These are phyloP conservation scores for Diadromus collaris DNA, from an alignment of 2,888 invertebrate genomes.

Conservation along the genomic window DNA sequence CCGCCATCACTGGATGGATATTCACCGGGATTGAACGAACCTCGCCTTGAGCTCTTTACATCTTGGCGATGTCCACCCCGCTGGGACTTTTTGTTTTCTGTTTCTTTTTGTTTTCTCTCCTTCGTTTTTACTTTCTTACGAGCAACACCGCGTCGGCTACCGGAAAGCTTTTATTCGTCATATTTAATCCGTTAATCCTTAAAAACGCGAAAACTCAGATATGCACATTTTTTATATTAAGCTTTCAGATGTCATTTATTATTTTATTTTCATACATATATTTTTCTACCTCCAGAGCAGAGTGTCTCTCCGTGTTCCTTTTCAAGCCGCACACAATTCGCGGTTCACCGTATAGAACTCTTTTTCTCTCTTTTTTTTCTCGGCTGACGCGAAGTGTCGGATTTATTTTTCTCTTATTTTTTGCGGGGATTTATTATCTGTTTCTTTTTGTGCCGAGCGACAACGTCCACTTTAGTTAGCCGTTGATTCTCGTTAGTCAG, in stretches of 20 bases:
- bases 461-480: no score
- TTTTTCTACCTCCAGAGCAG: no score
- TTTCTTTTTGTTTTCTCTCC: constrained; percentile 16
- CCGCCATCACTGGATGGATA: constrained; percentile 52
- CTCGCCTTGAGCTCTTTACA: constrained; percentile 54
- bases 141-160: neutral
- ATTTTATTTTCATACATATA: constrained; percentile 24
- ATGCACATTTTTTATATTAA: constrained; percentile 14
- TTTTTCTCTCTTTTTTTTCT: constrained; percentile 24
- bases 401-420: neutral
- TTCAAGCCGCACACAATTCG: constrained; percentile 25
- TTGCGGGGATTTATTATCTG: neutral
- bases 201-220: constrained; percentile 31
- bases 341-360: constrained; percentile 28
- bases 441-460: no score
- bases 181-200: constrained; percentile 37
- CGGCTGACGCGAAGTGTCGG: neutral
- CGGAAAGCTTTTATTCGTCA: constrained; percentile 33
- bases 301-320: constrained; percentile 15
- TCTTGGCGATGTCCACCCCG: constrained; percentile 50
- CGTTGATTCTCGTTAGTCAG: no score
- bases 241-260: constrained; percentile 7
- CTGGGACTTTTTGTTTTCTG: constrained; percentile 6
- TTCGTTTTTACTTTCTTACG: constrained; percentile 15
- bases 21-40: constrained; percentile 51